Evolutionary conservation across 2,113 vertebrate genomes (phyloP), one percentile per base, ranked within the genome.

Genomic region (Nipponia nippon): DNA sequence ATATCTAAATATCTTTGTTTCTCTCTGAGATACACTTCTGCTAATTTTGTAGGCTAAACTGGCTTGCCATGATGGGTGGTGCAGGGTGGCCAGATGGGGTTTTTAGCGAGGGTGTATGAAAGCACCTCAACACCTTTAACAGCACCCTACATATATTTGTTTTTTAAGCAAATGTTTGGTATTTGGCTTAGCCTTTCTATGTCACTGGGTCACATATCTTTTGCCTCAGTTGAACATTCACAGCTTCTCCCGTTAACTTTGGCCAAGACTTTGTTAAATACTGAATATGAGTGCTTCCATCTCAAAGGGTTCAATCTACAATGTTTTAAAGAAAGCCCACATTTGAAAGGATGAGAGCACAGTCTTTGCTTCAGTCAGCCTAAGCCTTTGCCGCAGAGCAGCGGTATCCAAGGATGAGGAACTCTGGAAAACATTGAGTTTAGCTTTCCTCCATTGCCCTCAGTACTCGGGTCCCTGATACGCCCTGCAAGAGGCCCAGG

Each of bases 101-200:
- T 36, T 70, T 73, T 70, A 46, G 50, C 21, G 9, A 40, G 3
- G 2, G 2, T 34, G 7, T 7, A 5, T 17, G 13, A 65, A 92
- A 83, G 8, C 7, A 77, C 18, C 47, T 75, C 29, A 44, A 5
- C 3, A 27, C 4, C 26, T 93, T 66, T 73, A 40, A 58, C 73
- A 70, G 38, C 27, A 46, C 2, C 3, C 4, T n/a, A 11, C 0
- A 1, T 53, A 8, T 46, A 8, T 38, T 23, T 36, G 11, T 27
- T 32, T 78, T 80, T 62, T 12, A 58, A 38, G 5, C 15, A 49
- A 27, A 17, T 13, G 5, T 16, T 70, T 86, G 25, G 5, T 56
- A 42, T 75, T 83, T 65, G 17, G 7, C 29, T 80, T 73, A 75
- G 46, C 22, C 30, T 71, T 61, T 62, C 22, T 38, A 1, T 58